These are phyloP conservation scores for Drosophila oshimai DNA, from an alignment of 1,140 invertebrate species.

Conservation along the genomic window DNA sequence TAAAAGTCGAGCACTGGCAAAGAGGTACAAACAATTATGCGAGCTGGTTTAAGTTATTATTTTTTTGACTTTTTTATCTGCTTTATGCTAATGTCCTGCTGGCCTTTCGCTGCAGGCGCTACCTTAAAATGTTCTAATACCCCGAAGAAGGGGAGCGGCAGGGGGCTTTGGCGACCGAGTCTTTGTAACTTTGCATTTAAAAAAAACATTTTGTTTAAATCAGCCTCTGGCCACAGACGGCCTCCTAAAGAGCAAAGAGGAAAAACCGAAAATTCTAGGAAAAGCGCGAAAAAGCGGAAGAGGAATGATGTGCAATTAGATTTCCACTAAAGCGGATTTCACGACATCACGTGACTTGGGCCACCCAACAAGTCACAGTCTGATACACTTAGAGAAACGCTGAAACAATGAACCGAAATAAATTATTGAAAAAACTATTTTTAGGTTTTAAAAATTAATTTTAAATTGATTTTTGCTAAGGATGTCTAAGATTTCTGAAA, in stretches of 20 bases:
- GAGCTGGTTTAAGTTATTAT: slow-evolving; percentile 54
- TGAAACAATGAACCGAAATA: too few relatives aligned
- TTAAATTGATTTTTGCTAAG: too few relatives aligned
- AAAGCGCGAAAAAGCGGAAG: too few relatives aligned
- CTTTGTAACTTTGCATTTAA: slow-evolving; percentile 81
- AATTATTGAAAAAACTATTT: too few relatives aligned
- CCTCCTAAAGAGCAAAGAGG: slow-evolving; percentile 23
- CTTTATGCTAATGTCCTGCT: slow-evolving; percentile 73
- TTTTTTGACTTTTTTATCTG: slow-evolving; percentile 63
- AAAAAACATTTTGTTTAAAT: slow-evolving; percentile 82
- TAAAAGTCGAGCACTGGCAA: slow-evolving; percentile 4
- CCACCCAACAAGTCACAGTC: too few relatives aligned
- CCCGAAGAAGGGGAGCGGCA: slow-evolving; percentile 31
- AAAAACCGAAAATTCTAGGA: too few relatives aligned
- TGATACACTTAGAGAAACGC: too few relatives aligned
- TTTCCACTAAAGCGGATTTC: too few relatives aligned
- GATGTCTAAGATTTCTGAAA: too few relatives aligned
- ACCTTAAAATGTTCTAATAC: slow-evolving; percentile 79
- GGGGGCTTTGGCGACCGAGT: slow-evolving; percentile 37
- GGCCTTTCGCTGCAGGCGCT: slow-evolving; percentile 46
- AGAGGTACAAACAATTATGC: slow-evolving; percentile 1
- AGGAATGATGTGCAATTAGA: too few relatives aligned
- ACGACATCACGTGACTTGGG: too few relatives aligned
- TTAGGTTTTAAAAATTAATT: too few relatives aligned
- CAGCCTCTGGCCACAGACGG: slow-evolving; percentile 68